Evolutionary conservation across 2,888 invertebrate genomes (phyloP), one percentile per base, ranked within the genome.

Genomic region (Machimus rusticus): DNA sequence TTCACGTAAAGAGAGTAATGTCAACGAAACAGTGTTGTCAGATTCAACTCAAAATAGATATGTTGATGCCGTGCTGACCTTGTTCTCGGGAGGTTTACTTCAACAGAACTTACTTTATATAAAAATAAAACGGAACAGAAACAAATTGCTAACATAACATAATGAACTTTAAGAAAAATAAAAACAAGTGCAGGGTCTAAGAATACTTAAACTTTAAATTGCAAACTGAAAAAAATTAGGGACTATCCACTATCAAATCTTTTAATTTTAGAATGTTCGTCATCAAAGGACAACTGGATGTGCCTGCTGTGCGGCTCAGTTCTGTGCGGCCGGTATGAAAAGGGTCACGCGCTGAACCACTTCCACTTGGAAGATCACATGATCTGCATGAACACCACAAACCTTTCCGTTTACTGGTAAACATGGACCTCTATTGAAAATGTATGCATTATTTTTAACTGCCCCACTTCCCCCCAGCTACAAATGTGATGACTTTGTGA

Each of bases 401-500:
- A 94, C 90, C 94, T 94, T 90, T 95, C 96, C 84, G 95, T 96
- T 90, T 97, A 94, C 93, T 97, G 97, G 96, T 96, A 93, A 89
- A 74, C 23, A 8, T 51, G 19, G 6, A 19, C 5, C n/a, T 37
- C 8, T 8, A 12, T 28, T 86, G 3, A 55, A 1, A 28, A 74
- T 16, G 14, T 3, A 34, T 46, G 43, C 12, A 8, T 1, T 2
- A 39, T 12, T 39, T 2, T 76, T 12, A 74, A 84, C 86, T 88
- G 89, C 87, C 88, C 88, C 89, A 12, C 94, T 94, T 55, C n/a
- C 23, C 34, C 51, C 1, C 93, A 96, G 96, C 92, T 96, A 96
- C 91, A 94, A 94, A 91, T 97, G 97, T 93, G 96, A 97, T 92
- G 96, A 96, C 90, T 96, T 95, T 93, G 95, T 96, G 86, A 94